phyloP scores from a whole-genome alignment of 2,888 invertebrate genomes.

The Cryptophagus acutangulus region DNA sequence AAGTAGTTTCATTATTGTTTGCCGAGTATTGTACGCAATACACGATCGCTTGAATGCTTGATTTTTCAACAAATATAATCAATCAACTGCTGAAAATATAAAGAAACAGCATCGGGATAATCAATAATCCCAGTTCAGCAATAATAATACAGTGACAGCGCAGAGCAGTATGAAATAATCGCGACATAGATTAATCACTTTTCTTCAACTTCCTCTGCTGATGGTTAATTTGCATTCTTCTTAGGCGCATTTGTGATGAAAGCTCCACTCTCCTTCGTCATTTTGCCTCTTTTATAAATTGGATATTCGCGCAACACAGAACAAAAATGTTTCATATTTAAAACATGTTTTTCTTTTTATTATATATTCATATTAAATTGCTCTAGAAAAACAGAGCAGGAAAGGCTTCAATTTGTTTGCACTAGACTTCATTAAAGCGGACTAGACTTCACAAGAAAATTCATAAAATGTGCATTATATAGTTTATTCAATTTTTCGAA shows the following conservation, averaged over 20 bases:
- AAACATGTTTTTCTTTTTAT: too few species aligned
- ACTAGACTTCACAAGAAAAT: too few species aligned
- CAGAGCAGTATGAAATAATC: slow-evolving; percentile 7
- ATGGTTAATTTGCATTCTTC: slow-evolving; percentile 22
- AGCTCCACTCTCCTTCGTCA: slow-evolving; percentile 10
- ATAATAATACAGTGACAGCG: slow-evolving; percentile 11
- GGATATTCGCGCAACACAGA: too few species aligned
- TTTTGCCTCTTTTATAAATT: too few species aligned
- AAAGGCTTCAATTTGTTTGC: too few species aligned
- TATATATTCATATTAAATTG: too few species aligned
- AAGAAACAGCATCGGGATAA: slow-evolving; percentile 1
- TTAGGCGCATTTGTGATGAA: slow-evolving; percentile 17
- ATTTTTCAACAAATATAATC: neutral
- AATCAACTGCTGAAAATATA: neutral
- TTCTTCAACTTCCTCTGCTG: slow-evolving; percentile 16
- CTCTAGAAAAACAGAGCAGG: too few species aligned
- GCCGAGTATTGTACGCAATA: slow-evolving; percentile 1
- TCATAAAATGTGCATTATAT: too few species aligned
- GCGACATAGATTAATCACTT: slow-evolving; percentile 20
- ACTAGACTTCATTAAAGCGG: too few species aligned
- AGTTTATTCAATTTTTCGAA: too few species aligned
- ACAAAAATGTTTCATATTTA: too few species aligned
- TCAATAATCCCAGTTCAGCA: slow-evolving; percentile 8
- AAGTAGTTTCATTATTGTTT: too few species aligned
- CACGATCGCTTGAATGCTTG: neutral